Conservation (phyloP, 2,797 vertebrate species). For the Glossophaga mutica region DNA sequence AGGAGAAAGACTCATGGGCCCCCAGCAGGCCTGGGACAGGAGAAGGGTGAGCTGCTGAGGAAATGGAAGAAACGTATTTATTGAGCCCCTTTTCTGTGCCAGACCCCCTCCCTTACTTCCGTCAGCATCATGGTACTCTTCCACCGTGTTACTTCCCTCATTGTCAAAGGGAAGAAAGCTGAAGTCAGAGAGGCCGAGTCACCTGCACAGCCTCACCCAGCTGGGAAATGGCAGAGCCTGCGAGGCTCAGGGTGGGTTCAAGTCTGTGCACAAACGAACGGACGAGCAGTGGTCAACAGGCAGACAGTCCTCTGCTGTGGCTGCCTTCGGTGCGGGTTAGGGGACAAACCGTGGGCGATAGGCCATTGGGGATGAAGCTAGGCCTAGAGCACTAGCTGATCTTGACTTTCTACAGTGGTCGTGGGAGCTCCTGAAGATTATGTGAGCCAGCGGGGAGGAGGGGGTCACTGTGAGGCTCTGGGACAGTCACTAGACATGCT, state of each 20-base stretch:
- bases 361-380: not conserved
- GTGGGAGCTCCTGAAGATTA: too few species aligned
- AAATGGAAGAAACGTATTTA: not conserved
- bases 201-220: not conserved
- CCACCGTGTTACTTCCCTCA: not conserved
- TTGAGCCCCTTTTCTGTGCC: not conserved
- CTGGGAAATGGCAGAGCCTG: not conserved
- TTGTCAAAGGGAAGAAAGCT: not conserved
- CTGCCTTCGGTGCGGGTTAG: not conserved
- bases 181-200: not conserved
- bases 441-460: too few species aligned
- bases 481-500: not conserved
- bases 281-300: fast-evolving
- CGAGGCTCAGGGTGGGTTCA: not conserved
- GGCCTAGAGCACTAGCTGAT: not conserved
- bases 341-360: too few species aligned
- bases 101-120: not conserved
- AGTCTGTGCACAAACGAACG: not conserved
- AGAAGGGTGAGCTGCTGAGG: not conserved
- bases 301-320: fast-evolving
- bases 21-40: not conserved
- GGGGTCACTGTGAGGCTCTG: not conserved
- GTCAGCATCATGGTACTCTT: not conserved
- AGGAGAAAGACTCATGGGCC: not conserved
- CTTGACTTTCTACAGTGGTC: not conserved